Percentiles rank a stretch among this genome's conserved stretches.
Evolutionary conservation across 2,113 vertebrate genomes (phyloP).

Genomic region (Xiphophorus hellerii): DNA sequence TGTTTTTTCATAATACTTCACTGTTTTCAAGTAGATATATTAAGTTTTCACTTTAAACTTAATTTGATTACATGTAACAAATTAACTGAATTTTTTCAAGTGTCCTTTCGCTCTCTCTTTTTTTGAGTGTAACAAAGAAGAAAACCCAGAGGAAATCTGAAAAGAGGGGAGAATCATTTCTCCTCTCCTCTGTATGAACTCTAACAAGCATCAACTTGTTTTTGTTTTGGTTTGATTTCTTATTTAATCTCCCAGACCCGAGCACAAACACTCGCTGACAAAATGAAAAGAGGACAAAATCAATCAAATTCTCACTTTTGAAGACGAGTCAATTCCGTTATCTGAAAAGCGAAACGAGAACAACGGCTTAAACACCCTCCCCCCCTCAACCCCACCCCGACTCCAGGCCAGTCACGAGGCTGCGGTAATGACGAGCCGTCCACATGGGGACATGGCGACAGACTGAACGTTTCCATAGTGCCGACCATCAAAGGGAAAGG

Average conservation of each 20-base stretch:
- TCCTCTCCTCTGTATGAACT: background rate
- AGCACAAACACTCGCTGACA: background rate
- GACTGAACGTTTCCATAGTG: slow-evolving; percentile 63
- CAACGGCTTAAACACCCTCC: slow-evolving; percentile 27
- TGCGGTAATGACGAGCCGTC: slow-evolving; percentile 67
- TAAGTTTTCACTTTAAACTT: no score
- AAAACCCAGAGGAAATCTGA: background rate
- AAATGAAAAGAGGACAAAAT: slow-evolving; percentile 9
- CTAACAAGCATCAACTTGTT: slow-evolving; percentile 9
- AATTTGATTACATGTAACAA: no score
- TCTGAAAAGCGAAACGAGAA: slow-evolving; percentile 20
- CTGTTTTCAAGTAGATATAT: no score
- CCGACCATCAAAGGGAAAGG: slow-evolving; percentile 49
- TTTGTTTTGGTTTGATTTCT: slow-evolving; percentile 3
- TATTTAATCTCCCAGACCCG: slow-evolving; percentile 4
- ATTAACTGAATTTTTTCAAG: no score
- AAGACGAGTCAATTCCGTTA: slow-evolving; percentile 41
- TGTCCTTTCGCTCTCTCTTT: no score
- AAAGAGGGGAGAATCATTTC: no score
- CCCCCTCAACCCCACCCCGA: slow-evolving; percentile 16
- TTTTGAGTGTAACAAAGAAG: background rate
- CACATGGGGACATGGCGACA: slow-evolving; percentile 40
- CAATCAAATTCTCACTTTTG: slow-evolving; percentile 29
- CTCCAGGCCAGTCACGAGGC: slow-evolving; percentile 59
- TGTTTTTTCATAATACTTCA: background rate